phyloP scores from a whole-genome alignment of 2,888 invertebrate genomes.

The Laspeyria flexula region DNA sequence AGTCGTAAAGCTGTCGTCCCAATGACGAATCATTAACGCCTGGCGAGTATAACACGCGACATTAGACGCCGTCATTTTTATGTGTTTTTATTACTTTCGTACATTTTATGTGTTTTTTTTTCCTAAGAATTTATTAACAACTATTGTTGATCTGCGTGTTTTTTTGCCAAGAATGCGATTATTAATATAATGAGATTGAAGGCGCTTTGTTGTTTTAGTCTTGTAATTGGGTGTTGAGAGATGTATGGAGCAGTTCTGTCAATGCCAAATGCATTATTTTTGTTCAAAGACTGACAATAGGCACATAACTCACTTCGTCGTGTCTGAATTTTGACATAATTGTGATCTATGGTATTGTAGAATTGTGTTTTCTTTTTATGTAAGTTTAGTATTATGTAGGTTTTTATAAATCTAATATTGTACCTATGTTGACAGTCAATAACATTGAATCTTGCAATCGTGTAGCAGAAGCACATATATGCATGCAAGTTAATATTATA shows the following conservation, averaged over 20 bases:
- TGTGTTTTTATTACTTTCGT: constrained; percentile 29
- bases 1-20: constrained; percentile 51
- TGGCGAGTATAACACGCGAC: constrained; percentile 31
- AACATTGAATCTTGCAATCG: too few relatives aligned
- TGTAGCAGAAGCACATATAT: too few relatives aligned
- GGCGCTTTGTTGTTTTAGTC: constrained; percentile 27
- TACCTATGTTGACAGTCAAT: too few relatives aligned
- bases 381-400: too few relatives aligned
- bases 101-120: constrained; percentile 34
- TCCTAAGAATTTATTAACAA: constrained; percentile 38
- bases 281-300: background rate
- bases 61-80: constrained; percentile 25
- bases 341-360: background rate
- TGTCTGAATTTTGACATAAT: background rate
- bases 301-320: background rate
- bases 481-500: too few relatives aligned
- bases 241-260: constrained; percentile 28
- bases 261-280: constrained; percentile 10
- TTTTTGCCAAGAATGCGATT: constrained; percentile 47
- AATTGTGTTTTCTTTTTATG: background rate
- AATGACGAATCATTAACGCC: constrained; percentile 59
- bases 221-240: constrained; percentile 33
- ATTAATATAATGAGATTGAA: constrained; percentile 44
- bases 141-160: constrained; percentile 38
- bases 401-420: too few relatives aligned